Base-by-base conservation (phyloP, 2,797 vertebrate genomes). In the Delichon dasypus region DNA sequence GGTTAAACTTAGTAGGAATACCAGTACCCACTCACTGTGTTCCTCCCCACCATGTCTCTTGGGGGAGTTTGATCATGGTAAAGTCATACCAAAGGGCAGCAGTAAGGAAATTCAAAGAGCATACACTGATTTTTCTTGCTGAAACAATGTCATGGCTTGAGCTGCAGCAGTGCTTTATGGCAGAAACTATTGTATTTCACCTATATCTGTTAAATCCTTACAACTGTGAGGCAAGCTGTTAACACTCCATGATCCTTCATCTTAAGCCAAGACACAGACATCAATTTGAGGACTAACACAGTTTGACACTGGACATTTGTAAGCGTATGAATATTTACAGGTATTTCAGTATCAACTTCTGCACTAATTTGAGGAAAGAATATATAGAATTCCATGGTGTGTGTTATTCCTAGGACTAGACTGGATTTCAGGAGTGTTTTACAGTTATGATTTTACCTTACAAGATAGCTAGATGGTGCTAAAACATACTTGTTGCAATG, bases 381-480 rank as follows among this genome's bases (percentile, higher is more conserved):
- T 3, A 23, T 11, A 16, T 1, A 36, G 29, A 75, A 75, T 21
- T 51, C 16, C 0, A 0, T 21, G 36, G 1, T 30, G 7, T 0
- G 4, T 21, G 67, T 78, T 58, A 9, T 45, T 21, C 5, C 27
- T 51, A 48, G 20, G 4, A 32, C 4, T 65, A 15, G 10, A 64
- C 51, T 60, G 40, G 25, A 47, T 78, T 85, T 86, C 29, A 4
- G 2, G 5, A 38, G 23, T 58, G 32, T 27, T 44, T 18, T 36
- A 45, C 13, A 45, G 15, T 9, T 79, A 42, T 75, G 78, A 79
- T 57, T 93, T 96, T 96, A 86, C 94, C 82, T 38, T 72, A 50
- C 55, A 85, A 85, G 61, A 86, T 64, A 94, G 96, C 94, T 97
- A 97, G 96, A 90, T 96, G 94, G 94, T 94, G 95, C 95, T 95